Conservation (phyloP, 2,113 vertebrate genomes). For the Proteles cristata region DNA sequence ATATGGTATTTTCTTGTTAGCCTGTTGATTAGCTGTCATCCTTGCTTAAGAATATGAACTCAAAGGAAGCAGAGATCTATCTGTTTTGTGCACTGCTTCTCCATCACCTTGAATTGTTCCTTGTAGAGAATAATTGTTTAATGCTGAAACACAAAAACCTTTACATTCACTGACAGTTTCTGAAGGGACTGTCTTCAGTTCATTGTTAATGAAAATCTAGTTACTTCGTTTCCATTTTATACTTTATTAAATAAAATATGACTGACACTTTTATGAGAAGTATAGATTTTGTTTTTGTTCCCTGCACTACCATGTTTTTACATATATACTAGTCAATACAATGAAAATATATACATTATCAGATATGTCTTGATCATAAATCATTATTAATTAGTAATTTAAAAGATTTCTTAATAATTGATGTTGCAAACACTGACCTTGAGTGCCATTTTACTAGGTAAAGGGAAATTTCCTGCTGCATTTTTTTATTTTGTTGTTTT, state of each 20-base stretch:
- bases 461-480: not conserved
- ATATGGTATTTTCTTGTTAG: not conserved
- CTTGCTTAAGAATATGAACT: not conserved
- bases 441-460: not conserved
- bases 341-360: not conserved
- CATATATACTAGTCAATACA: not conserved
- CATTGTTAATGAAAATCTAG: not conserved
- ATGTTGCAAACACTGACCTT: not conserved
- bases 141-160: not conserved
- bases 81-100: not conserved
- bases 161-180: not conserved
- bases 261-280: not conserved
- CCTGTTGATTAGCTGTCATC: not conserved
- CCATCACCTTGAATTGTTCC: not conserved
- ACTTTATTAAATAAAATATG: not conserved
- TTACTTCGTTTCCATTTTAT: not conserved
- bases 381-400: constrained; percentile 10
- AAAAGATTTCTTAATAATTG: constrained; percentile 13
- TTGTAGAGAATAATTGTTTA: not conserved
- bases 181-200: not conserved
- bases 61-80: not conserved
- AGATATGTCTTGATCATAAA: not conserved
- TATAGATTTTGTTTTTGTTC: not conserved
- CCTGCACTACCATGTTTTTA: not conserved
- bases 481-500: not conserved